Base-by-base conservation (phyloP, 1,140 invertebrate species). In the Dendroctonus ponderosae region DNA sequence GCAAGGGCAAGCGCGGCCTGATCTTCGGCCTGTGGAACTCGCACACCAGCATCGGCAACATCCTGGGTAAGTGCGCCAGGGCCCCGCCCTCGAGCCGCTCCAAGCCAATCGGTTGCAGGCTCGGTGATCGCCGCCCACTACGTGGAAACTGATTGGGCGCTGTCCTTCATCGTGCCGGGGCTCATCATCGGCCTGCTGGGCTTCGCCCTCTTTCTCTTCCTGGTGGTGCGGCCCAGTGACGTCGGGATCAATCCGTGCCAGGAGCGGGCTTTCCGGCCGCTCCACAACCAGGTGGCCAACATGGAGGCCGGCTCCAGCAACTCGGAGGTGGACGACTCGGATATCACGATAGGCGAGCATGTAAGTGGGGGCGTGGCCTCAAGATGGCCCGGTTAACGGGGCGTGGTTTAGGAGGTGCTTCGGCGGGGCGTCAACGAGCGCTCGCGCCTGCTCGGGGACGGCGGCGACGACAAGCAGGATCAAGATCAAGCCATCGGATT, bases 21-120 rank as follows among this genome's bases (percentile, higher is more conserved):
- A 95, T 98, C 69, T 97, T 98, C 80, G 96, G 96, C 9, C 84
- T 98, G 9, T 99, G 85, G 96, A 98, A 98, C 80, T 96, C 95
- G 1, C 96, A 98, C 72, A 97, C 96, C 0, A 96, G 93, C 0
- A 84, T 98, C 8, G 96, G 96, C 39, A 98, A 98, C 79, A 97
- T 98, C 76, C 76, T 97, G 52, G 96, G 92, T 78, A 80, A 73
- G 79, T 41, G 4, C 39, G 4, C 26, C 26, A 26, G 3, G 26
- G 26, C 26, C 26, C 26, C 26, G 26, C 26, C 26, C 26, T 26
- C 26, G 26, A 26, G 26, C 26, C 14, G 12, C 26, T 59, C 43
- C 50, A 39, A 43, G 52, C 42, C 40, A 49, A 57, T 43, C 41
- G 44, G 43, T 71, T 74, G 50, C 60, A 84, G 83, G 83, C 43